Conservation (phyloP, 2,113 vertebrate genomes). For the Gallinago undulata region DNA sequence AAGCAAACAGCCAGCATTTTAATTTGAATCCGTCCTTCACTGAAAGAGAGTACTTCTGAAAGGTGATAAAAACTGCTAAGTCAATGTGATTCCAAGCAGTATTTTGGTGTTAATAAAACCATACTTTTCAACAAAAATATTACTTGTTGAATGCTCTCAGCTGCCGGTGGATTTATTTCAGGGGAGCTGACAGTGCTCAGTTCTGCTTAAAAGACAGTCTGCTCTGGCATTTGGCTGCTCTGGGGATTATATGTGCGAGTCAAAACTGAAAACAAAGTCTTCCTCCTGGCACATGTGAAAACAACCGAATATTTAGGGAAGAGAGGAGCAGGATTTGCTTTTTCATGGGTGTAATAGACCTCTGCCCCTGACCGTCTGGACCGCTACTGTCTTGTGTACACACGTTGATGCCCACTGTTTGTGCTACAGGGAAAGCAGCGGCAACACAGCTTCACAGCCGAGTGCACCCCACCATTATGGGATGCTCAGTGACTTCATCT, state of each 20-base stretch:
- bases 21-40: background rate
- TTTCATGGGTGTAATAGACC: background rate
- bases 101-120: background rate
- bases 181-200: background rate
- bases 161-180: background rate
- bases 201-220: background rate
- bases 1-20: background rate
- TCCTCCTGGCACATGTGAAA: background rate
- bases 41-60: background rate
- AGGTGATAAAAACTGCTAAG: background rate
- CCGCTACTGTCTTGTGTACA: background rate
- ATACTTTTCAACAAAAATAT: background rate
- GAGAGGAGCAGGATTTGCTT: background rate
- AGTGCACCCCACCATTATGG: fast-evolving
- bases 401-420: background rate
- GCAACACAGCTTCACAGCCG: background rate
- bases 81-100: background rate
- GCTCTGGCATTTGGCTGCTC: background rate
- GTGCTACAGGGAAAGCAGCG: background rate
- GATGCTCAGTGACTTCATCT: background rate
- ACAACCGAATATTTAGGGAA: background rate
- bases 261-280: background rate
- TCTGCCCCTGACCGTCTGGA: background rate
- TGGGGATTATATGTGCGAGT: background rate
- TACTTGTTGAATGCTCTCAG: background rate